A percentile compares a stretch with the other conserved stretches of the same genome.
Conservation (phyloP, 2,113 vertebrate genomes). For the Oncorhynchus tshawytscha region DNA sequence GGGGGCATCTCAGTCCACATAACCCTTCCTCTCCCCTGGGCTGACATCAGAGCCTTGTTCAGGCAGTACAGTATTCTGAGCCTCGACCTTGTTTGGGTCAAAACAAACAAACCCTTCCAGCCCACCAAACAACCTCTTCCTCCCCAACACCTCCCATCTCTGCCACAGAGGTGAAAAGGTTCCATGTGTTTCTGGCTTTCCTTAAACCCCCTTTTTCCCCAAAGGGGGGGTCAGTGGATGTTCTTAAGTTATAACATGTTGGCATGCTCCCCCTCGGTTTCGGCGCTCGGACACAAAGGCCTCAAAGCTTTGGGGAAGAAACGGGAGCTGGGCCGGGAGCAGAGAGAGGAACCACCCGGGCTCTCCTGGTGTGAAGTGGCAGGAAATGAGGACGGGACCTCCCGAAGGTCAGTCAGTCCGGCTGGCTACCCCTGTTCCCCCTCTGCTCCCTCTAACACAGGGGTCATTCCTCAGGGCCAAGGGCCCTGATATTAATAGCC, state of each 20-base stretch:
- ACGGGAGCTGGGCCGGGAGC: constrained; percentile 44
- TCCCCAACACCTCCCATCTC: constrained; percentile 15
- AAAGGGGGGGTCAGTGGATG: constrained; percentile 6
- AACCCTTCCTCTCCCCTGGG: constrained; percentile 7
- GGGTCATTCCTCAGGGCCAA: not conserved
- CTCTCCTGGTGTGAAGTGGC: constrained; percentile 58
- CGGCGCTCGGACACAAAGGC: constrained; percentile 10
- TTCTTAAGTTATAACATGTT: constrained; percentile 46
- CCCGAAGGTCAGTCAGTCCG: not conserved
- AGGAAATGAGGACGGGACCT: constrained; percentile 57
- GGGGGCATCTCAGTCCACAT: constrained; percentile 60
- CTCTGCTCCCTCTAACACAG: constrained; percentile 8
- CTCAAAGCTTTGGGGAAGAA: constrained; percentile 55
- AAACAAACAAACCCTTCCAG: constrained; percentile 55
- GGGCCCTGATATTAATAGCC: not conserved
- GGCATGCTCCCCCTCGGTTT: constrained; percentile 31
- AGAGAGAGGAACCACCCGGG: constrained; percentile 46
- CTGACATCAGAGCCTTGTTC: constrained; percentile 32
- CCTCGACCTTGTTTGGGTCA: not conserved
- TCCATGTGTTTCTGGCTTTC: constrained; percentile 58
- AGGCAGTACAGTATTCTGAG: not conserved
- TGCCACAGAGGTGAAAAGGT: constrained; percentile 65
- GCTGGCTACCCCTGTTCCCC: constrained; percentile 10
- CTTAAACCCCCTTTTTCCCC: constrained; percentile 33
- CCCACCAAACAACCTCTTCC: constrained; percentile 15